A percentile compares a stretch with the other conserved stretches of the same genome.
Conservation (phyloP, 2,888 invertebrate genomes). For the Danaus chrysippus region DNA sequence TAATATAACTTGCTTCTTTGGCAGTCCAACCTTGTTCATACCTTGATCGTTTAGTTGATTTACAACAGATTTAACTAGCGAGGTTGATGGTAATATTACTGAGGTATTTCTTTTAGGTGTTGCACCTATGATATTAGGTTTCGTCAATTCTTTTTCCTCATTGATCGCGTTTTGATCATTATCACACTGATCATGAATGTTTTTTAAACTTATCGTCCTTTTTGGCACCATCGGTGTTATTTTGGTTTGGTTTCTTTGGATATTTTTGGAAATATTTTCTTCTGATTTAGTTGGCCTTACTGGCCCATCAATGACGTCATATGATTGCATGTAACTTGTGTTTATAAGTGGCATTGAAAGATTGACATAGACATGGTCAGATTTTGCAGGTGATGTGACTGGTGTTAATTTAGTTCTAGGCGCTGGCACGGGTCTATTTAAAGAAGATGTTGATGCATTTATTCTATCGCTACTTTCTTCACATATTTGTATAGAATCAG, state of each 20-base stretch:
- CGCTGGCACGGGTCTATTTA: constrained; percentile 79
- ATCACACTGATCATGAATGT: constrained; percentile 36
- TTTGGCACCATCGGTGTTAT: constrained; percentile 32
- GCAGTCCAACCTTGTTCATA: constrained; percentile 61
- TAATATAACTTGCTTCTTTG: constrained; percentile 66
- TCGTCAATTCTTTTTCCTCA: constrained; percentile 41
- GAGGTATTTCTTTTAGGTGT: constrained; percentile 62
- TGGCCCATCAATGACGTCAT: constrained; percentile 60
- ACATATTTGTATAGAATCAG: constrained; percentile 83
- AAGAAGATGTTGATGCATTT: constrained; percentile 63
- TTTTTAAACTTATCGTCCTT: constrained; percentile 34
- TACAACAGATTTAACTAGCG: constrained; percentile 66
- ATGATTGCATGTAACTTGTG: constrained; percentile 49
- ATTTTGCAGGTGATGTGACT: constrained; percentile 57
- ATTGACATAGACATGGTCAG: constrained; percentile 79
- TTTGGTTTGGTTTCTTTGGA: constrained; percentile 29
- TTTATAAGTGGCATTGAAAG: constrained; percentile 74
- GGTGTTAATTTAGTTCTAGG: constrained; percentile 75
- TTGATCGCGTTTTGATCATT: constrained; percentile 36
- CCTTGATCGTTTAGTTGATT: constrained; percentile 65
- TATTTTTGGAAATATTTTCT: constrained; percentile 52
- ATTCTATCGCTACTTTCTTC: constrained; percentile 67
- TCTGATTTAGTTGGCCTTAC: constrained; percentile 60
- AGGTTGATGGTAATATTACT: constrained; percentile 63
- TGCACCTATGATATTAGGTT: constrained; percentile 70